Evolutionary conservation across 2,797 vertebrate genomes (phyloP).

Genomic region (Oreochromis grahami): DNA sequence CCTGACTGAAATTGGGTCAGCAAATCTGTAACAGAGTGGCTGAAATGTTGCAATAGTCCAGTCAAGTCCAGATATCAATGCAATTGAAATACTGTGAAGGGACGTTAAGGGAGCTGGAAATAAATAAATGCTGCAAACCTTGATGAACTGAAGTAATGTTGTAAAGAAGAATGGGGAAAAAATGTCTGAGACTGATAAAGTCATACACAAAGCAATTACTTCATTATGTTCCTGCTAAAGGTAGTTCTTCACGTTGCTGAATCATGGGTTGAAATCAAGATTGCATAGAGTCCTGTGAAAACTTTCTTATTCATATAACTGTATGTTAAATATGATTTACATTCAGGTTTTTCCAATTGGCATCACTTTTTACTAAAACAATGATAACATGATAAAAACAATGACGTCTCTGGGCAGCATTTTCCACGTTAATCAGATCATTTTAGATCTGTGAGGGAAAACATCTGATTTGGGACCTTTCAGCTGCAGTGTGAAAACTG

Average conservation of each 20-base stretch:
- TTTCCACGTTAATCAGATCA: neutral
- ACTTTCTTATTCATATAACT: neutral
- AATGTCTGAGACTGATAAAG: no score
- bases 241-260: neutral
- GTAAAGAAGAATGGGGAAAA: neutral
- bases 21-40: neutral
- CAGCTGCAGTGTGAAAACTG: neutral
- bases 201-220: neutral
- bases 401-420: neutral
- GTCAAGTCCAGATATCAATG: neutral
- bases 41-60: neutral
- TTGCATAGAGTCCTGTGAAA: neutral
- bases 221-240: neutral
- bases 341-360: neutral
- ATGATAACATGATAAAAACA: neutral
- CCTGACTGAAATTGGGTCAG: rapidly evolving
- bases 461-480: constrained; percentile 17
- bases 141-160: neutral
- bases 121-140: neutral
- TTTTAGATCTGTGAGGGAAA: neutral
- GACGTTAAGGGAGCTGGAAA: neutral
- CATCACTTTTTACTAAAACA: neutral
- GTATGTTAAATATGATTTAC: neutral
- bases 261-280: neutral
- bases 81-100: rapidly evolving